Conservation (phyloP, 1,140 invertebrate genomes). For the Galendromus occidentalis region DNA sequence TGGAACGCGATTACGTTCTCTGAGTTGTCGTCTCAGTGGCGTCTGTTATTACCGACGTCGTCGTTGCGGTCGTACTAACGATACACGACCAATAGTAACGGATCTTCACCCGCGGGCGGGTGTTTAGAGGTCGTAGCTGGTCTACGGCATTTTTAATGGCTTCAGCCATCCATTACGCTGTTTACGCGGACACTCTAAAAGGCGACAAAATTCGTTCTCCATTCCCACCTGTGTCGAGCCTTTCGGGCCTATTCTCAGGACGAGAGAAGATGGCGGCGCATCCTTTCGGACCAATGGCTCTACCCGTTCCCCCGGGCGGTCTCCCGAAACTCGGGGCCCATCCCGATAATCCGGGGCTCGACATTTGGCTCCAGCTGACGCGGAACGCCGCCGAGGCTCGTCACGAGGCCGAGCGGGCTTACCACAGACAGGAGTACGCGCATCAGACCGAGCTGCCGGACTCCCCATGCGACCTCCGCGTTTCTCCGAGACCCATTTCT, state of each 20-base stretch:
- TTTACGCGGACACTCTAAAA: background rate
- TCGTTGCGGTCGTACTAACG: too few relatives aligned
- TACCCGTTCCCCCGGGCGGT: background rate
- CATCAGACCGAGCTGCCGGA: slow-evolving; percentile 1
- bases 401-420: background rate
- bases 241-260: background rate
- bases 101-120: too few relatives aligned
- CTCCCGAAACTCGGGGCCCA: background rate
- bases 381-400: background rate
- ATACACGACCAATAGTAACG: too few relatives aligned
- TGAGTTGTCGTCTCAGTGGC: too few relatives aligned
- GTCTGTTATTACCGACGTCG: too few relatives aligned
- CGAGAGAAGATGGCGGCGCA: background rate
- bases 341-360: slow-evolving; percentile 1
- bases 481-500: background rate
- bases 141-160: background rate
- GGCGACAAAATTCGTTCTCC: slow-evolving; percentile 8
- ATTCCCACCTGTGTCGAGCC: background rate
- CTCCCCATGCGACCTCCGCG: slow-evolving; percentile 1
- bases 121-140: too few relatives aligned
- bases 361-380: slow-evolving; percentile 1
- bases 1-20: too few relatives aligned
- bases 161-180: background rate
- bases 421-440: background rate
- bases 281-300: slow-evolving; percentile 5